A percentile compares a stretch with the other conserved stretches of the same genome.
Evolutionary conservation across 2,797 vertebrate genomes (phyloP).

Genomic region (Brachymystax lenok): DNA sequence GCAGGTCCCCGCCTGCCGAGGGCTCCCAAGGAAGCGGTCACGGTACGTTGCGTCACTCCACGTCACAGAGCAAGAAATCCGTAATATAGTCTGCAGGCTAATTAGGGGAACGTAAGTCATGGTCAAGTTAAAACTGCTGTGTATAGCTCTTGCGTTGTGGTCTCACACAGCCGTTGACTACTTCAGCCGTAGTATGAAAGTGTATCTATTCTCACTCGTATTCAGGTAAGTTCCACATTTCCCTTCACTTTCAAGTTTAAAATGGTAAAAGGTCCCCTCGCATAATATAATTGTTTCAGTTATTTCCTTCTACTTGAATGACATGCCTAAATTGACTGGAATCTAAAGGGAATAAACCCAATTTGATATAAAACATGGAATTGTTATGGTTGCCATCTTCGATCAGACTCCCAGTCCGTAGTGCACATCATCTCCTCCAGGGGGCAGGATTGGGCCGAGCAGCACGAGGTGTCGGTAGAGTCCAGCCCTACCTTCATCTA

Average conservation of each 20-base stretch:
- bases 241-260: not conserved
- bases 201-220: not conserved
- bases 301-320: not conserved
- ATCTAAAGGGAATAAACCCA: not conserved
- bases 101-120: too few species aligned
- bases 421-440: slow-evolving; percentile 93
- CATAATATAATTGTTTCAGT: not conserved
- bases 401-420: slow-evolving; percentile 86
- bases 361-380: not conserved
- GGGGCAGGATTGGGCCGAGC: slow-evolving; percentile 95
- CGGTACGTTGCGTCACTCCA: slow-evolving; percentile 63
- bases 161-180: not conserved
- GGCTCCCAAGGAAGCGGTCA: slow-evolving; percentile 78
- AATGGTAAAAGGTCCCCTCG: not conserved
- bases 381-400: not conserved
- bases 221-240: not conserved
- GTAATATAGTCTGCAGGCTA: too few species aligned
- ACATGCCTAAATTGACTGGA: not conserved
- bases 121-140: too few species aligned
- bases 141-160: too few species aligned
- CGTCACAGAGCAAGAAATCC: not conserved
- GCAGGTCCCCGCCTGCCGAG: slow-evolving; percentile 79
- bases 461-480: slow-evolving; percentile 94
- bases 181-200: not conserved
- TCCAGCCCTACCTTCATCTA: slow-evolving; percentile 92